Percentiles rank a stretch among this genome's conserved stretches.
These are phyloP conservation scores for Mus spicilegus DNA, from an alignment of 2,113 vertebrate species.

Conservation along the genomic window DNA sequence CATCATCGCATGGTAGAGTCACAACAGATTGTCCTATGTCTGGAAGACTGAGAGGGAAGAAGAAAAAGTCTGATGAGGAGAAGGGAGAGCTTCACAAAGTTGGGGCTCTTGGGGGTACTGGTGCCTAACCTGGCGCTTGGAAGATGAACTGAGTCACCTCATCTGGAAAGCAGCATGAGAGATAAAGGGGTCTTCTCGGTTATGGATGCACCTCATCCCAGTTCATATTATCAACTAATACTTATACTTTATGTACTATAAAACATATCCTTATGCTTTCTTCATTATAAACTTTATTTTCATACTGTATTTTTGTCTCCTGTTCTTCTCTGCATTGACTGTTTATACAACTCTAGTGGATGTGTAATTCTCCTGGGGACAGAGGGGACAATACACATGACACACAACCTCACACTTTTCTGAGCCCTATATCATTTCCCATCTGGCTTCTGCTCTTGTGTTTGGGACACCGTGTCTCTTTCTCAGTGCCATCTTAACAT, in stretches of 20 bases:
- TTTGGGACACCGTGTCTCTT: not conserved
- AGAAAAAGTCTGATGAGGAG: not conserved
- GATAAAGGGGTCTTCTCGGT: not conserved
- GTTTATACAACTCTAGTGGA: not conserved
- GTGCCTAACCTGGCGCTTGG: not conserved
- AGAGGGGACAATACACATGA: not conserved
- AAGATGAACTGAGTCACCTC: not conserved
- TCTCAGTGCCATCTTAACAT: not conserved
- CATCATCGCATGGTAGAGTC: fast-evolving
- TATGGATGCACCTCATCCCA: too few relatives aligned
- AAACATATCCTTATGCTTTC: not conserved
- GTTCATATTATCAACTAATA: not conserved
- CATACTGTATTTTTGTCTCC: not conserved
- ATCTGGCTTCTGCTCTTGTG: not conserved
- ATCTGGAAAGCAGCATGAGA: fast-evolving
- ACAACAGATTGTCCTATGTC: too few relatives aligned
- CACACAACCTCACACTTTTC: not conserved
- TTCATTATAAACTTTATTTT: not conserved
- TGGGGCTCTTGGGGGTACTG: not conserved
- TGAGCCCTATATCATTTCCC: not conserved
- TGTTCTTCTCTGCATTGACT: not conserved
- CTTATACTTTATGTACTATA: not conserved
- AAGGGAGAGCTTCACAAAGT: not conserved
- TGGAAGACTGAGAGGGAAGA: not conserved
- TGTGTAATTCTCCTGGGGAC: not conserved